Evolutionary conservation across 2,113 vertebrate species (phyloP).

Genomic region (Macrotus californicus): DNA sequence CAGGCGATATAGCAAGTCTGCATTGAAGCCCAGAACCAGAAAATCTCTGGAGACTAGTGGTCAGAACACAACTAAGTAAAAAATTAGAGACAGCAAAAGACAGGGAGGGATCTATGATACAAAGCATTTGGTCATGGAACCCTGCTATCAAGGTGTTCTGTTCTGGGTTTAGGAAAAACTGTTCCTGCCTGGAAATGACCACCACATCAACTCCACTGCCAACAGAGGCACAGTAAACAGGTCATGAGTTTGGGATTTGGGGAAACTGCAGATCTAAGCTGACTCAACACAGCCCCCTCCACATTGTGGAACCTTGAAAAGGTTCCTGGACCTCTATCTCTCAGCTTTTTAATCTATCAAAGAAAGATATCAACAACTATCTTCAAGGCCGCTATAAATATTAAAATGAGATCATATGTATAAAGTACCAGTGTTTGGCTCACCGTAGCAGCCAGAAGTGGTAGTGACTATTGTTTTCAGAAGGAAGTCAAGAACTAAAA

Average conservation of each 20-base stretch:
- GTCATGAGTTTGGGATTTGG: not conserved
- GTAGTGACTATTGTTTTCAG: not conserved
- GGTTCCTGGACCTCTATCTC: not conserved
- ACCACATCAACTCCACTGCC: not conserved
- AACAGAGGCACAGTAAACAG: not conserved
- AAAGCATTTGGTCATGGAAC: not conserved
- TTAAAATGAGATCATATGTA: not conserved
- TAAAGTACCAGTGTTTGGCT: not conserved
- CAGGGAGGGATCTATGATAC: not conserved
- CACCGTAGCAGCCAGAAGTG: not conserved
- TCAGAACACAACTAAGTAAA: conserved; percentile 3
- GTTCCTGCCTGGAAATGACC: not conserved
- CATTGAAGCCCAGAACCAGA: conserved; percentile 14
- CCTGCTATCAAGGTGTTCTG: not conserved
- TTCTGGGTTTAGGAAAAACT: not conserved
- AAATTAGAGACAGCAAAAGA: not conserved
- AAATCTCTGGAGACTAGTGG: not conserved
- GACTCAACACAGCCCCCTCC: not conserved
- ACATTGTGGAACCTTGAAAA: not conserved
- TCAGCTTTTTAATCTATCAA: not conserved
- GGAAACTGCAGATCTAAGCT: not conserved
- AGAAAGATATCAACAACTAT: not conserved
- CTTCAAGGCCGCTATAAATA: not conserved
- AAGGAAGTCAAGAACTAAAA: not conserved
- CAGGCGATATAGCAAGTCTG: not conserved